A percentile compares a stretch with the other conserved stretches of the same genome.
These are phyloP conservation scores for Setophaga coronata DNA, from an alignment of 2,113 vertebrate species.

Conservation along the genomic window DNA sequence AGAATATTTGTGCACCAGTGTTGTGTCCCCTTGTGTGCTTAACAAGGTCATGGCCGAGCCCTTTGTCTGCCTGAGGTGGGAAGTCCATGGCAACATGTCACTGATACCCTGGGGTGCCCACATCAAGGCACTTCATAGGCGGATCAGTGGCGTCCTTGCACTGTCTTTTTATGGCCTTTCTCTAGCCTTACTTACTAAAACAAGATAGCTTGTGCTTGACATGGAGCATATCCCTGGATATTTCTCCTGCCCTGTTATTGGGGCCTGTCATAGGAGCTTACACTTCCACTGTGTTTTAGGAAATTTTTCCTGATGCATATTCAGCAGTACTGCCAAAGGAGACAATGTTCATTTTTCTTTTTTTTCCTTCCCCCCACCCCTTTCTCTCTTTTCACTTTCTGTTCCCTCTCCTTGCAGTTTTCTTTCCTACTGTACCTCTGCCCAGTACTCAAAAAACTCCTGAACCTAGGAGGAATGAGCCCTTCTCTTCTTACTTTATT, in stretches of 20 bases:
- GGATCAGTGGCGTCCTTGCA: background rate
- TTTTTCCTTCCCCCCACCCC: rapidly evolving
- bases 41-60: background rate
- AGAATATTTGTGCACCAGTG: background rate
- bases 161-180: background rate
- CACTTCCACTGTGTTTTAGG: background rate
- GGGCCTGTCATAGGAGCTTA: background rate
- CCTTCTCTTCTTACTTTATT: background rate
- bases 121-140: background rate
- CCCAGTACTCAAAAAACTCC: background rate
- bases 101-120: rapidly evolving
- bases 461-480: background rate
- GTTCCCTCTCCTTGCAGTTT: background rate
- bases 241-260: background rate
- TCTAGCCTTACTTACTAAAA: background rate
- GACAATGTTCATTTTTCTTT: background rate
- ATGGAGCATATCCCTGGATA: rapidly evolving
- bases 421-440: background rate
- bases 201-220: background rate
- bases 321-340: background rate
- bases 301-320: background rate
- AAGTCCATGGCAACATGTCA: background rate
- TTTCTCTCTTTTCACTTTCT: background rate
- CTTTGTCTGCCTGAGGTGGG: background rate
- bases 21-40: background rate